Conservation (phyloP, 2,113 vertebrate species). For the Colistium nudipinnis region DNA sequence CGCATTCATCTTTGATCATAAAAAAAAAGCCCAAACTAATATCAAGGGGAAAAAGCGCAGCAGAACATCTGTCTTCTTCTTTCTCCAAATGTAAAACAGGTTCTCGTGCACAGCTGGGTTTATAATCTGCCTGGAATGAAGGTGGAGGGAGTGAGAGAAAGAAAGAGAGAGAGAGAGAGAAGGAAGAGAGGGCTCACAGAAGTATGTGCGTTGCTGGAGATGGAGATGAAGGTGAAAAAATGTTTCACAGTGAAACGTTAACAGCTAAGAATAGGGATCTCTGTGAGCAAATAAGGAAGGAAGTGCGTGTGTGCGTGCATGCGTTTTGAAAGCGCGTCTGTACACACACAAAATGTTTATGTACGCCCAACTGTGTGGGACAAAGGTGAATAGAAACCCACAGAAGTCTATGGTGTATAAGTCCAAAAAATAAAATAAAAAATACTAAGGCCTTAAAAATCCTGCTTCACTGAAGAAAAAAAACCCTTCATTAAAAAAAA, state of each 20-base stretch:
- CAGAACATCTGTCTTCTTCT: conserved; percentile 9
- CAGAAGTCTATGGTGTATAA: neutral
- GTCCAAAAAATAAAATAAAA: too few species aligned
- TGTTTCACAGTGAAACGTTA: conserved; percentile 45
- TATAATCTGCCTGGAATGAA: conserved; percentile 49
- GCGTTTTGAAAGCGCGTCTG: neutral
- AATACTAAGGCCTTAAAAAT: neutral
- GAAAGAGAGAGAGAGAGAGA: too few species aligned
- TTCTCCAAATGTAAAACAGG: conserved; percentile 13
- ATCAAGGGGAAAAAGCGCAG: neutral
- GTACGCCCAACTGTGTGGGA: neutral
- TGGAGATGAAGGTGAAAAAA: conserved; percentile 16
- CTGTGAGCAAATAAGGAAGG: conserved; percentile 27
- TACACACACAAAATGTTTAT: neutral
- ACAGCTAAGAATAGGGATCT: conserved; percentile 41
- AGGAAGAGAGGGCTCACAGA: neutral
- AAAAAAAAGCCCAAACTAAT: neutral
- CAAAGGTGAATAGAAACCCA: too few species aligned
- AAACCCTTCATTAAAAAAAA: neutral
- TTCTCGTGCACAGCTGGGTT: conserved; percentile 31
- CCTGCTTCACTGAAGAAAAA: neutral
- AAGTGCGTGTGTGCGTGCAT: conserved; percentile 24
- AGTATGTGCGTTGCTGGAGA: conserved; percentile 6
- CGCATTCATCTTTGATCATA: neutral
- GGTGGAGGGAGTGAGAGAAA: conserved; percentile 10